Evolutionary conservation across 2,888 invertebrate species (phyloP), one percentile per base, ranked within the genome.

Genomic region (Pteria penguin): DNA sequence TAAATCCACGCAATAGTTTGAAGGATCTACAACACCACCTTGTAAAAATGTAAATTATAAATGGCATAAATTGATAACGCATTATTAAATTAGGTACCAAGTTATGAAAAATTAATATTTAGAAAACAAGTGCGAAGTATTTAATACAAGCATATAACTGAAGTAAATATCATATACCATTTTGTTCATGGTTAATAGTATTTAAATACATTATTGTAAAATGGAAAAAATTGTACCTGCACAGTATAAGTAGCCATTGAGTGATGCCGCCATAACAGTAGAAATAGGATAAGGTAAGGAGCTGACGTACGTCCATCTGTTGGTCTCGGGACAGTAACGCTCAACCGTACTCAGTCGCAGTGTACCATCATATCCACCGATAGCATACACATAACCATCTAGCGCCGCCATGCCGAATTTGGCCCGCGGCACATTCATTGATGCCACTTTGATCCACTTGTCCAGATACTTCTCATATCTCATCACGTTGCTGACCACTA

Each of bases 351-450:
- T 91, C n/a, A 93, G 85, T 4, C 93, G 85, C 55, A 86, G 87
- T 2, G 90, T 84, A 1, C 93, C 93, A 84, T 93, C 93, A 92
- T 92, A 93, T 18, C 93, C 93, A 26, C 93, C 93, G 45, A 93
- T 92, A 33, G 93, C 93, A 86, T 93, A 93, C 14, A 93, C 86
- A 67, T 84, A 91, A 8, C 93, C 93, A 87, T 93, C 93, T 72
- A 93, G 80, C 83, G 93, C 90, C 8, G 92, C 93, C 72, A 93
- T 80, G 52, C 92, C 93, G 52, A 93, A 85, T 87, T 93, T 93
- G 26, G 93, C 93, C 36, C 93, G 83, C 2, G 93, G 91, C 27
- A 90, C 85, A 45, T 89, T 87, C 92, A 93, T 93, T n/a, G 92
- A 87, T 24, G 92, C 92, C 90, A 93, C 90, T 86, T 93, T 93